Evolutionary conservation across 2,888 invertebrate genomes (phyloP), one percentile per base, ranked within the genome.

Genomic region (Drosophila mettleri): DNA sequence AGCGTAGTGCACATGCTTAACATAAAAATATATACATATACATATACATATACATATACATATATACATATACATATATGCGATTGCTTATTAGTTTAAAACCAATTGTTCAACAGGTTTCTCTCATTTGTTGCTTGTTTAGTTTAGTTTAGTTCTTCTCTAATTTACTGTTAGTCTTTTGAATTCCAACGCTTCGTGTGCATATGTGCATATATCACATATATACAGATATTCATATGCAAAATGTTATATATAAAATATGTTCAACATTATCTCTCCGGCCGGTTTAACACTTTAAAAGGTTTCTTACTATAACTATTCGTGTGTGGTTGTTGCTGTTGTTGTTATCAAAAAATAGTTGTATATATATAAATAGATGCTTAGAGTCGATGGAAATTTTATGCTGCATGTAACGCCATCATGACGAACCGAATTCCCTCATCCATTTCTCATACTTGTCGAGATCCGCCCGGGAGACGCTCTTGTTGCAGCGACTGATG

Each of bases 391-490:
- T 65, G 65, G 48, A 41, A 61, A 45, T 22, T 34, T 57, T 18
- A 7, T 20, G 58, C 38, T 24, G 16, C 5, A 66, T 46, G 14
- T 34, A 77, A 57, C 51, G 66, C 69, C 89, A 92, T 92, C 92
- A 92, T 89, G 92, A 92, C 63, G 92, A 92, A 61, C 99, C 99
- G 91, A 98, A 99, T 92, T 99, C 98, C 41, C 94, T 94, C 98
- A 99, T 98, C 99, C 99, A 99, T 89, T 96, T 95, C 87, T 97
- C 96, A 93, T 99, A 99, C 92, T 98, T 98, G 90, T 98, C 96
- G 80, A 99, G 94, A 93, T 99, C 99, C 70, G 97, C 96, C 86
- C 96, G 96, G 8, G 98, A 98, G 8, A 99, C 99, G 84, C 98
- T 98, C 92, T 99, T 98, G 92, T 98, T 98, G 92, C 99, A 98